Base-by-base conservation (phyloP, 2,797 vertebrate genomes). In the Hylomyscus alleni region DNA sequence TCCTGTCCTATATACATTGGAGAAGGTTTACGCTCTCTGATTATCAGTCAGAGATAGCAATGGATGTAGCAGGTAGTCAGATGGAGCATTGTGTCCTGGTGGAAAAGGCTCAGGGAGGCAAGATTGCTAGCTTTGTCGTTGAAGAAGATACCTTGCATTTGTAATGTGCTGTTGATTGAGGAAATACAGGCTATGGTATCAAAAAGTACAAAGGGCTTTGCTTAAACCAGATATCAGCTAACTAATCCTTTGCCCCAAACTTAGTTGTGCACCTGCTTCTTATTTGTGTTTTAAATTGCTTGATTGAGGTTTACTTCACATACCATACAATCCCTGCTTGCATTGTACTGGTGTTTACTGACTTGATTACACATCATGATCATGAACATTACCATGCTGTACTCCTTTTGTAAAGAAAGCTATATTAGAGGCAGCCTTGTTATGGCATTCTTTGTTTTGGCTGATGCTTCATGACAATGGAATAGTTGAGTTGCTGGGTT, bases 401-500 rank as follows among this genome's bases (percentile, higher is more conserved):
- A 14, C n/a, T 82, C 8, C 69, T 90, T 86, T 87, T 86, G 20
- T 86, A 85, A 90, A 82, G 56, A 52, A 58, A 83, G 56, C 44
- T 84, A 29, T 73, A 7, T 80, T 84, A 84, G 40, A 73, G 15
- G n/a, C 1, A 86, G 86, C 54, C 13, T 58, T 67, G 31, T 67
- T 34, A 67, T 67, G 17, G 3, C 29, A 72, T 3, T 95, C 13
- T 22, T 76, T 54, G 60, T 80, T 86, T 85, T 91, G 83, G 50
- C 65, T 93, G 7, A 82, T 72, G 6, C 37, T 86, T 10, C 20
- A 85, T 1, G n/a, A 10, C 9, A 76, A 40, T 60, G 47, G 34
- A 47, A 91, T n/a, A 92, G 31, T 93, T 95, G 91, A 91, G n/a
- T 90, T 92, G 22, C 19, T 20, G 31, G 12, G 1, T 65, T 87